phyloP scores from a whole-genome alignment of 2,797 vertebrate genomes.

The Anguilla pacifica region DNA sequence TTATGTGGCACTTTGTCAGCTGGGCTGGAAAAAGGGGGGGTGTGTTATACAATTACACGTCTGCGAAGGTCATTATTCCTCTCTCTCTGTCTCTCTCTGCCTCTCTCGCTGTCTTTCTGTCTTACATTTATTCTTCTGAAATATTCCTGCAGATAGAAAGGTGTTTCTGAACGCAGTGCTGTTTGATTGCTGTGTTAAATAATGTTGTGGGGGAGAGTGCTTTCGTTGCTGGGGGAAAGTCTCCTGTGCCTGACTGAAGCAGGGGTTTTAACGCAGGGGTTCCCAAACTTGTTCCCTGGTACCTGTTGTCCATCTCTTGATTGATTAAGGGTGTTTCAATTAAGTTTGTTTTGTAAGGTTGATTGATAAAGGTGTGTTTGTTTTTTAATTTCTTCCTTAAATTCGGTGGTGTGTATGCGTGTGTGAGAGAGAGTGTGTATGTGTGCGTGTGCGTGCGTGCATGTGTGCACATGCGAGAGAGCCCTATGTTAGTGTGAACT shows the following conservation, averaged over 20 bases:
- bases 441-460: no score
- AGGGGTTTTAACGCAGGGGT: no score
- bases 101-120: not conserved
- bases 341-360: no score
- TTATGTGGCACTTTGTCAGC: not conserved
- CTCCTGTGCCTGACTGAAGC: no score
- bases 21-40: not conserved
- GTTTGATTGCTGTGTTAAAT: not conserved
- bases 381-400: no score
- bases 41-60: not conserved
- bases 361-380: no score
- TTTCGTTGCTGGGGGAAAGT: no score
- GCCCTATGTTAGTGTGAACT: no score
- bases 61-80: not conserved
- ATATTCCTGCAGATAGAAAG: not conserved
- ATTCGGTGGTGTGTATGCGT: not conserved
- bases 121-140: not conserved
- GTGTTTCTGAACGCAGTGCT: not conserved
- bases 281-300: no score
- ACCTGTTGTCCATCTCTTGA: no score
- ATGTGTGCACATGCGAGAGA: no score
- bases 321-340: no score
- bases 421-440: not conserved
- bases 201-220: not conserved
- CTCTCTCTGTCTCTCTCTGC: not conserved